Percentiles rank a stretch among this genome's conserved stretches.
These are phyloP conservation scores for Bradynema listronoti DNA, from an alignment of 1,140 invertebrate species.

Conservation along the genomic window DNA sequence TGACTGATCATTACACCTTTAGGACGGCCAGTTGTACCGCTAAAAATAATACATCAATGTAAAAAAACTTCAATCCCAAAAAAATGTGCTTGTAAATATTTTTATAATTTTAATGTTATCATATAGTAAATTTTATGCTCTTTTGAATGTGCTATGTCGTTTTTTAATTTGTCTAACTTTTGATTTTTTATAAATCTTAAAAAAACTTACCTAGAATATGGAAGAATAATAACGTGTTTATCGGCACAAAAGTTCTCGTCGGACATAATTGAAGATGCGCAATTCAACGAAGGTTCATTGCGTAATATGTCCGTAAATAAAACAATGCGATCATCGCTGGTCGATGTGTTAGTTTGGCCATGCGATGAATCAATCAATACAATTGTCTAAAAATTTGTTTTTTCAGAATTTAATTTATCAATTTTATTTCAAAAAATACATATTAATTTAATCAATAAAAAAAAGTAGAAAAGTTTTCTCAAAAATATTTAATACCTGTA, in stretches of 20 bases:
- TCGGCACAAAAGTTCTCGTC: conserved; percentile 16
- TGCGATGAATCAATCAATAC: conserved; percentile 25
- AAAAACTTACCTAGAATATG: conserved; percentile 38
- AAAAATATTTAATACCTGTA: neutral
- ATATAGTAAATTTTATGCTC: no score
- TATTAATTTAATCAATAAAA: neutral
- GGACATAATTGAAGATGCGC: neutral
- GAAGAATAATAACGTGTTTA: conserved; percentile 36
- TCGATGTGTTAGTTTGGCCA: neutral
- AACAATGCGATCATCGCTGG: conserved; percentile 2
- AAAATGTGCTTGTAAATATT: neutral
- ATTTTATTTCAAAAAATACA: neutral
- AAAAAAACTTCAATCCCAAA: no score
- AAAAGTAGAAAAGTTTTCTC: neutral
- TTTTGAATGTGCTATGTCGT: no score
- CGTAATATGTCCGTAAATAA: conserved; percentile 26
- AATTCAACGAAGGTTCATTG: conserved; percentile 17
- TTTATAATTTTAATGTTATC: neutral
- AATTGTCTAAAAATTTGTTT: conserved; percentile 24
- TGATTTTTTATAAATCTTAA: neutral
- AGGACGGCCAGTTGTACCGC: conserved; percentile 9
- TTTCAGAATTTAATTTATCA: neutral
- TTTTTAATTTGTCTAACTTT: neutral
- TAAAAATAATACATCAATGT: conserved; percentile 17
- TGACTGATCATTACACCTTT: conserved; percentile 20